Base-by-base conservation (phyloP, 2,888 invertebrate species). In the Diadromus collaris region DNA sequence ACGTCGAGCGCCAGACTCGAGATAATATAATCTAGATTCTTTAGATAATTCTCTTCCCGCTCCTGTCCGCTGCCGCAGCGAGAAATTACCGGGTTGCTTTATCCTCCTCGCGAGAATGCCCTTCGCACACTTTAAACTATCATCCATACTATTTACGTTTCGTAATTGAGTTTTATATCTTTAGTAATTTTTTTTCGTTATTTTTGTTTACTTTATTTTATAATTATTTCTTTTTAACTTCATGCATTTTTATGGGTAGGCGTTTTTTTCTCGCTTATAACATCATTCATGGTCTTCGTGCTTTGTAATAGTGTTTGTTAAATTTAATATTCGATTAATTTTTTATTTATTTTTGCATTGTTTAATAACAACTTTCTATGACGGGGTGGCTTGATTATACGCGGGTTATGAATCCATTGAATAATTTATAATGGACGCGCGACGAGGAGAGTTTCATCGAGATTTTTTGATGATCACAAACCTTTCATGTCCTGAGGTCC, bases 1-100 rank as follows among this genome's bases (percentile, higher is more conserved):
- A 83, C 85, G 83, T 82, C 83, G 82, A 81, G 82, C 81, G 83
- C 29, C 54, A 61, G 67, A 61, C 70, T 77, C 85, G 81, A 89
- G 89, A 90, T 90, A 78, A 80, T 88, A 87, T 88, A 85, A 90
- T 90, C 90, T 90, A 89, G 90, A 90, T 90, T 85, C 86, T 84
- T 41, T 29, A 77, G 78, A 76, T 67, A 24, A 70, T 27, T 10
- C 16, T 54, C 3, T 10, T 16, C 29, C 27, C 13, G 67, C 68
- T 51, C 27, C 68, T 63, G n/a, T 54, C n/a, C 67, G 54, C 38
- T 41, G 41, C 44, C 60, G 48, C 34, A 70, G 16, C 60, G 69
- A 32, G 58, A 60, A 46, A 60, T 32, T 48, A 60, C 60, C 58
- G 21, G 58, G 60, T 24, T 29, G 60, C 46, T 32, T 34, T 27